Base-by-base conservation (phyloP, 2,113 vertebrate genomes). In the Sclerurus mexicanus region DNA sequence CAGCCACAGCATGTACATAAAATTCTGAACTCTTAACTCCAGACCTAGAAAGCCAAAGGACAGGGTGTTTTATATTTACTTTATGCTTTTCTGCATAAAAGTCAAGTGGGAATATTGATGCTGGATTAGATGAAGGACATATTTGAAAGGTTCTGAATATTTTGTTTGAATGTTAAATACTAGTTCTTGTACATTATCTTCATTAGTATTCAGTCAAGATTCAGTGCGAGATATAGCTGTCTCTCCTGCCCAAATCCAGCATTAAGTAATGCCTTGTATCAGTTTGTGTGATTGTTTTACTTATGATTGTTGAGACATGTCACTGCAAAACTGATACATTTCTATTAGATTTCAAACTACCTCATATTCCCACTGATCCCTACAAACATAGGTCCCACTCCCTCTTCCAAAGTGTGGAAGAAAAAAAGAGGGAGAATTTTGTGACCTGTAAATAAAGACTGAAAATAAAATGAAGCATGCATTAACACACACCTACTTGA, bases 401-500 rank as follows among this genome's bases (percentile, higher is more conserved):
- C 3, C 30, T 50, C 50, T 71, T 68, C 28, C 31, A 66, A 23
- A 3, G 5, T 10, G 12, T 27, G 18, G 50, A 6, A 22, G n/a
- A 63, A 46, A 60, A 64, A 74, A 50, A 63, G 1, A 4, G 4
- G 17, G 18, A 6, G 15, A 69, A 63, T 63, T 81, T n/a, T 68
- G 21, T 58, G 24, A 80, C 12, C 30, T 31, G 8, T 44, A 72
- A 89, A 62, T 35, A 71, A 81, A 68, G 62, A 79, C 33, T 81
- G 72, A 93, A 95, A 72, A 28, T 28, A 67, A 53, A 87, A 86
- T 19, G 39, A 92, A 92, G 56, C 84, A 94, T 85, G 80, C 55
- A 81, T 74, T 80, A 83, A 75, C 49, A 95, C 82, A 91, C 80
- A 92, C 76, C 89, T 95, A 55, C 79, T 67, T 53, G 46, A 90